Base-by-base conservation (phyloP, 2,888 invertebrate species). In the Myopa tessellatipennis region DNA sequence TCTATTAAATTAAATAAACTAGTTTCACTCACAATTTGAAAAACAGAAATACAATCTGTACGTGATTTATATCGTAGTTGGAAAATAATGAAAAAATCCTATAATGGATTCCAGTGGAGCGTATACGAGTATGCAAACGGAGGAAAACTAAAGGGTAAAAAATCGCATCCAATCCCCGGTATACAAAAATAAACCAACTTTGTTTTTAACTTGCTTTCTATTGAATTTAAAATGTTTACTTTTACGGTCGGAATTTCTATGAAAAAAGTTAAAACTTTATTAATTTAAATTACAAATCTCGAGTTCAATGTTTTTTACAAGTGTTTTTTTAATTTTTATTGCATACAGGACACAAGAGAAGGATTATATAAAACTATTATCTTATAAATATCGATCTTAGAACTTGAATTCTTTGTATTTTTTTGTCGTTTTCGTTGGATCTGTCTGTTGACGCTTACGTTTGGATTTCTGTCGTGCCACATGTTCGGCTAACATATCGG, bases 401-500 rank as follows among this genome's bases (percentile, higher is more conserved):
- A 98, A 98, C 89, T 98, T 98, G 91, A 98, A 98, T 88, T 98
- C 98, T 90, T 98, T 98, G 91, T 98, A 98, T 90, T 98, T 98
- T 91, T 98, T 98, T 16, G 96, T 94, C 83, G 95, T 94, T 89
- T 98, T 97, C 71, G 87, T 85, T 83, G 97, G 96, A 85, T 96
- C 94, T 82, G 95, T 95, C 88, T 96, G 95, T 83, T 97, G 96
- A 79, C 97, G 92, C 89, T 98, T 98, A 82, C 98, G 91, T 90
- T 98, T 97, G 85, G 94, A 98, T 93, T 97, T 98, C 88, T 98
- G 98, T 82, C 98, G 93, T 18, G 98, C 98, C 63, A 98, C 97
- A 88, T 99, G 99, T 89, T 99, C 99, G 5, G 98, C 98, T 85
- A 99, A 92, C 98, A 99, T 98, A 88, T 99, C 99, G 38, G 97